These are phyloP conservation scores for Stichopus horrens DNA, from an alignment of 53 echinoderm and acorn worm species.

Conservation along the genomic window DNA sequence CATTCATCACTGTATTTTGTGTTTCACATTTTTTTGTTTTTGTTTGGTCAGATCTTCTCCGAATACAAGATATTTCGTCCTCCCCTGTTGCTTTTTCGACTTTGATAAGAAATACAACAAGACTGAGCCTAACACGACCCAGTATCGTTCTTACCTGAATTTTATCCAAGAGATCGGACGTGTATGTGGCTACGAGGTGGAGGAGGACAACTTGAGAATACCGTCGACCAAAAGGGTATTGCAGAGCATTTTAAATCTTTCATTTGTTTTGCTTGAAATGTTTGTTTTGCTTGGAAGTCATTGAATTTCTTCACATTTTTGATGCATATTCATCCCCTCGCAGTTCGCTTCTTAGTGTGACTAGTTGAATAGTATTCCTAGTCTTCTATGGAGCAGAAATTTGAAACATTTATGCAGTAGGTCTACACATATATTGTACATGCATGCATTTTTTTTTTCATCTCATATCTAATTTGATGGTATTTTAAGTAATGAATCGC, in stretches of 20 bases:
- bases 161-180: constrained; percentile 74
- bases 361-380: too few relatives aligned
- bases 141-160: constrained; percentile 85
- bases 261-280: not conserved
- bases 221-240: constrained; percentile 90
- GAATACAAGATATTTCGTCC: constrained; percentile 76
- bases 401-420: too few relatives aligned
- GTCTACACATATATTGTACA: too few relatives aligned
- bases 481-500: too few relatives aligned
- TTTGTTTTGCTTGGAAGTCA: too few relatives aligned
- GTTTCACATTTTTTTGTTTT: not conserved
- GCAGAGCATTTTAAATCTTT: not conserved
- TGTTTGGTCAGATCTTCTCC: constrained; percentile 63
- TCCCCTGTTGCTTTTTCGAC: constrained; percentile 96
- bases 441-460: too few relatives aligned
- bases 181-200: constrained; percentile 79
- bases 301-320: too few relatives aligned
- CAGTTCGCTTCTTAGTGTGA: too few relatives aligned
- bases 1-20: too few relatives aligned
- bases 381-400: too few relatives aligned
- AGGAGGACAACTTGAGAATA: constrained; percentile 87
- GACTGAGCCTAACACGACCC: constrained; percentile 59
- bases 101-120: constrained; percentile 80
- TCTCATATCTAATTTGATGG: too few relatives aligned
- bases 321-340: too few relatives aligned